Base-by-base conservation (phyloP, 2,888 invertebrate genomes). In the Rhopalosiphum nymphaeae region DNA sequence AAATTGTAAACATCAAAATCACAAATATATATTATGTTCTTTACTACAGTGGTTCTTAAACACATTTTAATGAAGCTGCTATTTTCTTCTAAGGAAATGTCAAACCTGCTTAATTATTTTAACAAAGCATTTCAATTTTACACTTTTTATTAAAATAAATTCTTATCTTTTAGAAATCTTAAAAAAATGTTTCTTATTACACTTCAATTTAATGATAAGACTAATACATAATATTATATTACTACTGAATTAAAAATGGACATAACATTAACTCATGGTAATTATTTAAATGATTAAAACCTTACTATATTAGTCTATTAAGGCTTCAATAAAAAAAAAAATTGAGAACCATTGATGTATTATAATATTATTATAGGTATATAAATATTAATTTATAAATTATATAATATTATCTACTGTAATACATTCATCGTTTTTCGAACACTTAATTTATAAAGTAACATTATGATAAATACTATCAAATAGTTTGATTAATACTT, bases 1-100 rank as follows among this genome's bases (percentile, higher is more conserved):
- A 88, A 88, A 56, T 25, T 89, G 29, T 89, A 93, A 78, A 78
- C 44, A 78, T 89, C 42, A 93, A 93, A 67, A 93, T 93, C 88
- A 93, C 44, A 78, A n/a, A 93, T 67, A 78, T 49, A 21, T 49
- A 16, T 87, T 53, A 9, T 78, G 78, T 44, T 88, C n/a, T 44
- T 89, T 78, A 67, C 36, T 44, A 67, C 29, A 78, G n/a, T 25
- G 3, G 42, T 67, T 92, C 21, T 78, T 21, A 92, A 89, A 44
- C n/a, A 53, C 49, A 87, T 53, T 93, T 7, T 36, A 87, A 61
- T 61, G 36, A 67, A 88, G 10, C 21, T 11, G n/a, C 44, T 2
- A 42, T 88, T 46, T 49, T 49, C 61, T 91, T 92, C 46, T 44
- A 53, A 26, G 3, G 9, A 49, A 4, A 42, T 0, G 9, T 53